Conservation (phyloP, 2,113 vertebrate genomes). For the Oenanthe oenanthe region DNA sequence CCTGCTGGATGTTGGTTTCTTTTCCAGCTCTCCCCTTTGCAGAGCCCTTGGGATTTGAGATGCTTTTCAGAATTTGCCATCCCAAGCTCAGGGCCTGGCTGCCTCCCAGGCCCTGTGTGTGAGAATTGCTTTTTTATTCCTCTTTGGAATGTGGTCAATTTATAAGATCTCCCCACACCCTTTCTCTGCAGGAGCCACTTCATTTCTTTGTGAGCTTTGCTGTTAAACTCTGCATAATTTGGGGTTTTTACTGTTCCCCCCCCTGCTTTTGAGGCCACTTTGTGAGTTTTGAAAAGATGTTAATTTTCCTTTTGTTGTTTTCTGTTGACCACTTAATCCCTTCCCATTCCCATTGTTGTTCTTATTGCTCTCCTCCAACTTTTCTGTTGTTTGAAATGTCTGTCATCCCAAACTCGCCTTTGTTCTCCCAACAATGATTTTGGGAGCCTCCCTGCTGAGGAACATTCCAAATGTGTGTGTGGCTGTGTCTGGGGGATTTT, state of each 20-base stretch:
- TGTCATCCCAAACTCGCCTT: constrained; percentile 53
- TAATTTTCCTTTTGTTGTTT: constrained; percentile 66
- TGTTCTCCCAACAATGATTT: constrained; percentile 59
- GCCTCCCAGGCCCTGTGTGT: constrained; percentile 27
- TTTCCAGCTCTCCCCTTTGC: neutral
- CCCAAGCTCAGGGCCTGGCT: constrained; percentile 11
- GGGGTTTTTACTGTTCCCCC: constrained; percentile 50
- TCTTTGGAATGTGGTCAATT: constrained; percentile 44
- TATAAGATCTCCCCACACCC: constrained; percentile 52
- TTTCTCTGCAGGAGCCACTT: constrained; percentile 61
- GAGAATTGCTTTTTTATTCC: constrained; percentile 12
- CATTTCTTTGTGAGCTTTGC: constrained; percentile 50
- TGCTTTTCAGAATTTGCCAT: neutral
- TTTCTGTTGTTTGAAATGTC: constrained; percentile 55
- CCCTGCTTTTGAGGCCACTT: constrained; percentile 29
- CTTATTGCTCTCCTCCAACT: constrained; percentile 45
- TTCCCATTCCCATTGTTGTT: constrained; percentile 55
- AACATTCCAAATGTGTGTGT: constrained; percentile 51
- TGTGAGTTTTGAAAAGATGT: constrained; percentile 66
- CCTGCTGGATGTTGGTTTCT: neutral
- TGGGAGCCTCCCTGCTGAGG: constrained; percentile 41
- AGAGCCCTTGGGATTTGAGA: neutral
- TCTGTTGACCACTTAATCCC: constrained; percentile 65
- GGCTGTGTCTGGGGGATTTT: constrained; percentile 37
- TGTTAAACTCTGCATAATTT: constrained; percentile 59